A percentile compares a stretch with the other conserved stretches of the same genome.
Conservation (phyloP, 2,113 vertebrate genomes). For the Cnemophilus loriae region DNA sequence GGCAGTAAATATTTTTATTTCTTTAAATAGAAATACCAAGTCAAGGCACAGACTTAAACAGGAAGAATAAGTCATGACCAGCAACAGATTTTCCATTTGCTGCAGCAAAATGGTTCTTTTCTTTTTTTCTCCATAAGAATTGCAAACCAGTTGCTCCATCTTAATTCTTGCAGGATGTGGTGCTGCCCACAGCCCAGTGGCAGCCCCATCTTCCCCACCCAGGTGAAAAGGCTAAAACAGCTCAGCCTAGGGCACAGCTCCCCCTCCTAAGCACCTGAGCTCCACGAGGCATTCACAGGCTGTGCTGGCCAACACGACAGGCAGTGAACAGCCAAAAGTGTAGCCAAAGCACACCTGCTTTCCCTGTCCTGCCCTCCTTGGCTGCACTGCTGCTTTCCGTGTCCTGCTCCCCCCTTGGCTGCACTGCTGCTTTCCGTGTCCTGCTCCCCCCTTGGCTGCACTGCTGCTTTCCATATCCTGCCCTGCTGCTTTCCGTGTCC, state of each 20-base stretch:
- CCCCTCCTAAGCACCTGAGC: fast-evolving
- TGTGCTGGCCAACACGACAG: fast-evolving
- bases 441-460: background rate
- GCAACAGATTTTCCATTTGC: background rate
- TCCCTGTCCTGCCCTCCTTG: too few relatives aligned
- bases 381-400: background rate
- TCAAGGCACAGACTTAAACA: background rate
- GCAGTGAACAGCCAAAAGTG: background rate
- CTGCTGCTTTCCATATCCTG: too few relatives aligned
- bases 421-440: background rate
- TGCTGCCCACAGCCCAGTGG: background rate
- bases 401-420: background rate
- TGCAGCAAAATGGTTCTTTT: background rate
- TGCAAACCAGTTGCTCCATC: background rate
- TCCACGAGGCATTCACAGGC: fast-evolving
- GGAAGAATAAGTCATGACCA: background rate
- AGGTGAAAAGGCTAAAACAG: background rate
- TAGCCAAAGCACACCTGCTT: too few relatives aligned
- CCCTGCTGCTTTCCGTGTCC: too few relatives aligned
- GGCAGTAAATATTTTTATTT: background rate
- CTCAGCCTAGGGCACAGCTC: background rate
- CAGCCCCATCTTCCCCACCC: fast-evolving
- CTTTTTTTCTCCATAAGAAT: background rate
- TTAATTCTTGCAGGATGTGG: fast-evolving
- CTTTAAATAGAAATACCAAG: slow-evolving; percentile 39